Evolutionary conservation across 2,888 invertebrate species (phyloP), one percentile per base, ranked within the genome.

Genomic region (Pristionchus maxplancki): DNA sequence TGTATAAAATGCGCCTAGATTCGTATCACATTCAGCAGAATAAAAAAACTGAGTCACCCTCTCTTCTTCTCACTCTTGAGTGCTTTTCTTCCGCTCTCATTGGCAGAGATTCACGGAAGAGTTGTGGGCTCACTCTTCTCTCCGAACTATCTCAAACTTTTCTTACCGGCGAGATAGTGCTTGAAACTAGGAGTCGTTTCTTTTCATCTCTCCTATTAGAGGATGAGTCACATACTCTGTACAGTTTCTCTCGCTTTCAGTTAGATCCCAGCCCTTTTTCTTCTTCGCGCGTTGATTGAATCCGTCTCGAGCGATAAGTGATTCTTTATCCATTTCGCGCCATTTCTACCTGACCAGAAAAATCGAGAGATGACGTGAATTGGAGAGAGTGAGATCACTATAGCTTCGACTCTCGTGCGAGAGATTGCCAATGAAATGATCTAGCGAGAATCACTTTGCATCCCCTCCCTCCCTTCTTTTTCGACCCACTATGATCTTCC

Each of bases 341-440:
- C 17, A 50, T 50, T 20, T 58, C n/a, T 58, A 20, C 9, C 58
- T 24, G 58, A 58, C 24, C 58, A 58, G n/a, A 58, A 58, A 6
- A 24, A 9, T 24, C 20, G 58, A 58, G n/a, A 84, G 31, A n/a
- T 13, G 48, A 58, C 20, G 64, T 48, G 64, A 89, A 44, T 44
- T 40, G 15, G 24, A n/a, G 28, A 5, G 67, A 78, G 28, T 67
- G 88, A 88, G 67, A 87, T 78, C 86, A 85, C 67, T 58, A 58
- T 58, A 58, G 58, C 58, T 58, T 34, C 67, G 20, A 15, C 67
- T 78, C n/a, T 24, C 78, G 44, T n/a, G 53, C 82, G 48, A 40
- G 31, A 44, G 8, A 50, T 78, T 48, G 34, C 53, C 78, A 78
- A 78, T 78, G 37, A 28, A 17, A 34, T 71, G 37, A 78, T 74